Evolutionary conservation across 2,113 vertebrate genomes (phyloP).

Genomic region (Tetrax tetrax): DNA sequence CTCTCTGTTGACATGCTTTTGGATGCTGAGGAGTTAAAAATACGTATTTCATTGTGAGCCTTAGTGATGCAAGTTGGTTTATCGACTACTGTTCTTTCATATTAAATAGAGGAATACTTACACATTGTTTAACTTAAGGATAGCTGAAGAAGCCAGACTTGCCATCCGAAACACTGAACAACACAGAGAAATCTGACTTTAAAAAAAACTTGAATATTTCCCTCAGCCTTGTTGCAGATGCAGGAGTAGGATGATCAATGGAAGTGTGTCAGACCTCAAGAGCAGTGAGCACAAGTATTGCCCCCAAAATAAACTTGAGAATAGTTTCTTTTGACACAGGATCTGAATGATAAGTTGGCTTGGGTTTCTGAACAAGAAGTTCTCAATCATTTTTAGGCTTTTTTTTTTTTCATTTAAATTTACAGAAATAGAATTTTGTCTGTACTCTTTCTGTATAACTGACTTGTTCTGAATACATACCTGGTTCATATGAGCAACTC

Average conservation of each 20-base stretch:
- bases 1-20: not conserved
- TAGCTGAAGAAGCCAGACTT: not conserved
- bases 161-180: not conserved
- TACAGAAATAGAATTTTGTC: not conserved
- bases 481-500: not conserved
- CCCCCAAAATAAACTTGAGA: not conserved
- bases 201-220: not conserved
- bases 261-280: not conserved
- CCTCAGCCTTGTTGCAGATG: not conserved
- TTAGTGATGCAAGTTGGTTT: not conserved
- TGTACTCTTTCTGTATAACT: not conserved
- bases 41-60: not conserved
- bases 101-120: not conserved
- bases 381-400: not conserved
- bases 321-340: not conserved
- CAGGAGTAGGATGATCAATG: not conserved
- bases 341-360: not conserved
- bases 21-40: not conserved
- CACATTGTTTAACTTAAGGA: not conserved
- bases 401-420: not conserved
- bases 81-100: not conserved
- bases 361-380: not conserved
- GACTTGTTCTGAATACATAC: not conserved
- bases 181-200: not conserved
- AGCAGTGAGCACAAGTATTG: not conserved